A percentile compares a stretch with the other conserved stretches of the same genome.
These are phyloP conservation scores for Hippocampus mohnikei DNA, from an alignment of 2,113 vertebrate genomes.

Conservation along the genomic window DNA sequence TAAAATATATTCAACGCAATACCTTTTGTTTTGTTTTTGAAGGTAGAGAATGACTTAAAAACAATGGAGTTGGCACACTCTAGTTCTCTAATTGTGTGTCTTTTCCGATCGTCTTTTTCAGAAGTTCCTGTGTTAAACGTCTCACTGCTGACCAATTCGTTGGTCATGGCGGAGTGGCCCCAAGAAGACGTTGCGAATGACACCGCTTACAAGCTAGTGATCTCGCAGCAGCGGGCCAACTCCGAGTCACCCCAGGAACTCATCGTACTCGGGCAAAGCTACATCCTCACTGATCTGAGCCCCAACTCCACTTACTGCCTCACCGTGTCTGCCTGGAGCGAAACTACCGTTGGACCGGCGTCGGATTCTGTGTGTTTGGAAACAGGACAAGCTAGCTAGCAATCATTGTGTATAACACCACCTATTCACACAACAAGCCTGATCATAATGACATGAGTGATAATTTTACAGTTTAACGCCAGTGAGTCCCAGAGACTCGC, in stretches of 20 bases:
- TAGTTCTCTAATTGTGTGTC: background rate
- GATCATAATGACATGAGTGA: too few species aligned
- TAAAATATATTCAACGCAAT: too few species aligned
- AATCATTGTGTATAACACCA: background rate
- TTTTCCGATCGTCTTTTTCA: slow-evolving; percentile 1
- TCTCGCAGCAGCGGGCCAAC: slow-evolving; percentile 30
- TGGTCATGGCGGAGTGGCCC: slow-evolving; percentile 39
- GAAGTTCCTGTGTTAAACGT: slow-evolving; percentile 54
- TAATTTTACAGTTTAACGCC: too few species aligned
- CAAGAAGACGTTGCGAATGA: slow-evolving; percentile 14
- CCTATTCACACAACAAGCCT: background rate
- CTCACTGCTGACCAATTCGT: slow-evolving; percentile 19
- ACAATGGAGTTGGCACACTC: background rate
- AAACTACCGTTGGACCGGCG: slow-evolving; percentile 16
- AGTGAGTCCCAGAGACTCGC: too few species aligned
- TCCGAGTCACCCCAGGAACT: slow-evolving; percentile 7
- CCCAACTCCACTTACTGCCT: slow-evolving; percentile 49
- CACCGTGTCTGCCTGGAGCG: slow-evolving; percentile 24
- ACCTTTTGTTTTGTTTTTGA: too few species aligned
- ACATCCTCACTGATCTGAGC: slow-evolving; percentile 39
- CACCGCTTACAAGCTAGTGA: slow-evolving; percentile 36
- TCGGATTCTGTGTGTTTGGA: slow-evolving; percentile 48
- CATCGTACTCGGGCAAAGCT: slow-evolving; percentile 28
- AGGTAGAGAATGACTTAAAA: background rate
- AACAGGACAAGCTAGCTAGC: slow-evolving; percentile 10